Base-by-base conservation (phyloP, 2,113 vertebrate species). In the Tachuris rubrigastra region DNA sequence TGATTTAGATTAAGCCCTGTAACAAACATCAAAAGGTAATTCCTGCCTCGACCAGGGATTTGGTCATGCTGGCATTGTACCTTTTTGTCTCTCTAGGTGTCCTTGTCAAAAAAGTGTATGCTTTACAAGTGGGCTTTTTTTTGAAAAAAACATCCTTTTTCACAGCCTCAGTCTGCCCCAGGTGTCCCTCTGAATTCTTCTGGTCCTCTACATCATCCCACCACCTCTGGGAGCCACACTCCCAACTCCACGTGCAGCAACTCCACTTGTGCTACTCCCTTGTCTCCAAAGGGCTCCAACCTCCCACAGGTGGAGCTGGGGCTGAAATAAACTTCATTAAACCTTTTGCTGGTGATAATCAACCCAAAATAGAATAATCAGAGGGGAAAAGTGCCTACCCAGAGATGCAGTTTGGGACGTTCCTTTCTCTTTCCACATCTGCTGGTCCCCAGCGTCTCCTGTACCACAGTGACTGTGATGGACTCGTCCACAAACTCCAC, bases 1-100 rank as follows among this genome's bases (percentile, higher is more conserved):
- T 89, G 86, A 74, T 92, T 86, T 60, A 68, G 78, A 89, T 91
- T 85, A 87, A 95, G 55, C 88, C 69, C 67, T 68, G 41, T 66
- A 90, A 78, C 53, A 65, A 94, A 96, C 71, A n/a, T 79, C 86
- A 82, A 67, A 76, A 81, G 56, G 44, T 6, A 78, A 94, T 76
- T 90, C 87, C 90, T 95, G 62, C 88, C 86, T 88, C 79, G 50
- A 67, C 80, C 80, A 74, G 69, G 81, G 83, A 79, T 75, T 93
- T 68, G 81, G 60, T 67, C 69, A 13, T 44, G 67, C 86, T 94
- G 74, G 75, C 81, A 44, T 56, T 21, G 5, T 81, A 85, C 77
- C 77, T 87, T 88, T 84, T 56, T 88, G 72, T 84, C 82, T 94
- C 89, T 82, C 39, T 37, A 1, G 77, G 87, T 49, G 72, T 95